Conservation (phyloP, 2,797 vertebrate genomes). For the Amphiprion clarkii region DNA sequence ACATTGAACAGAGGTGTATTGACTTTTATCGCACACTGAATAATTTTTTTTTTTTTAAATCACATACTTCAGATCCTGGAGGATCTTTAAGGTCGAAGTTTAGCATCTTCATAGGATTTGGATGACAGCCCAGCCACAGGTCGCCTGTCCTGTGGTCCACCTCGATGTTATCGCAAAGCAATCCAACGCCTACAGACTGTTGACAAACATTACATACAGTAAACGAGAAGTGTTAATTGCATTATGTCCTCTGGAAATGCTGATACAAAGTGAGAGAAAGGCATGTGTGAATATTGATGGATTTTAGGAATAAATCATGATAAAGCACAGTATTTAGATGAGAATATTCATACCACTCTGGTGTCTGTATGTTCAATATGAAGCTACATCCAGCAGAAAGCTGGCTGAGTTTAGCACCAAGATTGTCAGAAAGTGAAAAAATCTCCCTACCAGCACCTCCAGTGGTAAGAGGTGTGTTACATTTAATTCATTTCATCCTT, state of each 20-base stretch:
- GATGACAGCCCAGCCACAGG: constrained; percentile 88
- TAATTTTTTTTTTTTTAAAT: neutral
- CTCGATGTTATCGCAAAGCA: constrained; percentile 87
- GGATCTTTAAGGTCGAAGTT: constrained; percentile 77
- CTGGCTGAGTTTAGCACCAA: neutral
- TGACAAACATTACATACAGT: constrained; percentile 10
- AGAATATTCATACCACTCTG: neutral
- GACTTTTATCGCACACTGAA: neutral
- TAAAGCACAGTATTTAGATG: too few species aligned
- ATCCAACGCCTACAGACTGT: constrained; percentile 86
- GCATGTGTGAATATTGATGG: too few species aligned
- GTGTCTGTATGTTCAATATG: neutral
- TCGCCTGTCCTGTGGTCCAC: constrained; percentile 88
- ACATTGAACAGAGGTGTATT: too few species aligned
- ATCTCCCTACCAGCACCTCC: too few species aligned
- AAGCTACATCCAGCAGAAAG: neutral
- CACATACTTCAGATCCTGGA: constrained; percentile 88
- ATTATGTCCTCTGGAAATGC: neutral
- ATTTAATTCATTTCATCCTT: too few species aligned
- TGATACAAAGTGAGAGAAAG: too few species aligned
- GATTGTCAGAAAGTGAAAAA: neutral
- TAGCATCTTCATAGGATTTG: constrained; percentile 82
- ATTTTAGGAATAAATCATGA: too few species aligned
- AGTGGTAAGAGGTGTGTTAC: too few species aligned
- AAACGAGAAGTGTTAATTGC: neutral